phyloP scores from a whole-genome alignment of 2,888 invertebrate genomes.

The Drosophila demipolita region DNA sequence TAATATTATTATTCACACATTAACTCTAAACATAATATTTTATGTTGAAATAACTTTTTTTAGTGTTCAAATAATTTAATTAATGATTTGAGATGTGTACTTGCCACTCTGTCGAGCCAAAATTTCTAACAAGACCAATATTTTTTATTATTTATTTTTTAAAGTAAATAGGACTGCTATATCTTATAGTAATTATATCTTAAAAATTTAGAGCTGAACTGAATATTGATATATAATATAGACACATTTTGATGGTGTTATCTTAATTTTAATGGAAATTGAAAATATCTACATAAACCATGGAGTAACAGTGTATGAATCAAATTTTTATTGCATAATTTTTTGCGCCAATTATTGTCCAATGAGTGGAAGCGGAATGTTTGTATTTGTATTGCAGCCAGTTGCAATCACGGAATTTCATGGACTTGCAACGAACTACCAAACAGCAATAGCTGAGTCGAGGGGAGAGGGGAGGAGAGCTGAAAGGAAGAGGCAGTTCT shows the following conservation, averaged over 20 bases:
- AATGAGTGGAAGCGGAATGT: slow-evolving; percentile 58
- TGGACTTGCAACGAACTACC: slow-evolving; percentile 35
- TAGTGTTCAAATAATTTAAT: background rate
- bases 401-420: slow-evolving; percentile 55
- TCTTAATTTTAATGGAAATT: background rate
- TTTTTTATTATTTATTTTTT: background rate
- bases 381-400: slow-evolving; percentile 57
- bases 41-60: background rate
- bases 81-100: background rate
- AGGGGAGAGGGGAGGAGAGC: background rate
- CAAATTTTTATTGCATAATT: slow-evolving; percentile 48
- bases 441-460: slow-evolving; percentile 1
- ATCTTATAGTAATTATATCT: background rate
- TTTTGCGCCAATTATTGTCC: slow-evolving; percentile 57
- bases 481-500: background rate
- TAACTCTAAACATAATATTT: background rate
- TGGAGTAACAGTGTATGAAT: slow-evolving; percentile 19
- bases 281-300: background rate
- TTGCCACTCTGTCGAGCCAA: background rate
- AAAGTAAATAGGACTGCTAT: background rate
- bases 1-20: background rate
- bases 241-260: background rate
- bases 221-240: background rate
- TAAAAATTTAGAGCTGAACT: background rate
- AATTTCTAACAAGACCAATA: background rate